Evolutionary conservation across 2,797 vertebrate species (phyloP).

Genomic region (Notolabrus celidotus): DNA sequence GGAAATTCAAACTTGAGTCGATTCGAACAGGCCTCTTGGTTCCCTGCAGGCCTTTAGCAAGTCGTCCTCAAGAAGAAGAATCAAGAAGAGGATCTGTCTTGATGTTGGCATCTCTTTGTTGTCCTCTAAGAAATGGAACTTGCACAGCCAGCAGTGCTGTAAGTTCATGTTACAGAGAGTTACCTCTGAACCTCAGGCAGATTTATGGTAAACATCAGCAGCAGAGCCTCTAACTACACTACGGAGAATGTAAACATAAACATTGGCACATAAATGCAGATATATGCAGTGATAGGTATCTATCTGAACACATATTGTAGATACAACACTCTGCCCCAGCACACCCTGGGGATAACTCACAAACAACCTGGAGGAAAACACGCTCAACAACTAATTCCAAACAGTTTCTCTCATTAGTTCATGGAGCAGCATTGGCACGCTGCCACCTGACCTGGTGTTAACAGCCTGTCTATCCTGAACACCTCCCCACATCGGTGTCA

Average conservation of each 20-base stretch:
- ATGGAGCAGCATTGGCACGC: conserved; percentile 11
- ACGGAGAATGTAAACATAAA: neutral
- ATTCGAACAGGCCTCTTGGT: neutral
- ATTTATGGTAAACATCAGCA: neutral
- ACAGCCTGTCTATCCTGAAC: conserved; percentile 44
- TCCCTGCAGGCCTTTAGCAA: conserved; percentile 5
- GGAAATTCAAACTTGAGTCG: neutral
- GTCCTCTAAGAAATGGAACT: too few relatives aligned
- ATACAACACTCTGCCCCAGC: neutral
- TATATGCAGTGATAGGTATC: neutral
- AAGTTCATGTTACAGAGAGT: too few relatives aligned
- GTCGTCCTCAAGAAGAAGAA: neutral
- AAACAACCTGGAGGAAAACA: conserved; percentile 12
- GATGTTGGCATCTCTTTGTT: neutral
- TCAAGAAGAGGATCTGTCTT: neutral
- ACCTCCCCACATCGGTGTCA: conserved; percentile 35
- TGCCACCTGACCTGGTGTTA: conserved; percentile 53
- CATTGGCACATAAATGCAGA: neutral
- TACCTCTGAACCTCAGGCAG: too few relatives aligned
- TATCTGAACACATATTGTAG: neutral
- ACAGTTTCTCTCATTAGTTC: conserved; percentile 41
- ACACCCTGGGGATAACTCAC: conserved; percentile 14
- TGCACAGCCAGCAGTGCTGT: too few relatives aligned
- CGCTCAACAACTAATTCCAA: conserved; percentile 20
- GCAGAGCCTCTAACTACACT: neutral